Conservation (phyloP, 2,888 invertebrate species). For the Dynastes tityus region DNA sequence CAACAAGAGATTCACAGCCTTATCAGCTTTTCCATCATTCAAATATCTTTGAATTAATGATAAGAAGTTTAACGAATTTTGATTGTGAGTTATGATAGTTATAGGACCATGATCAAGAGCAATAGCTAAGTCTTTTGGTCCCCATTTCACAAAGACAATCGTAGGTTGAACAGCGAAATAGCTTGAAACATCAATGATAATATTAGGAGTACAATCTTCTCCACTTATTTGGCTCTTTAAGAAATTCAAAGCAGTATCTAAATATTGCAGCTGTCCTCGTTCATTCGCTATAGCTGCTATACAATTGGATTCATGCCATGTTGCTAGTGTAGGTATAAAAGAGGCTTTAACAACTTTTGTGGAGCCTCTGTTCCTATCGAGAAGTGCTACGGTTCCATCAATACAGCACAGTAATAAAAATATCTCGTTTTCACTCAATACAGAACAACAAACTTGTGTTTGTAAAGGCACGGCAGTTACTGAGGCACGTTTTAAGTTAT, state of each 20-base stretch:
- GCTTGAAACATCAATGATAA: slow-evolving; percentile 77
- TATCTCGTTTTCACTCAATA: slow-evolving; percentile 82
- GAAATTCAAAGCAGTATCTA: slow-evolving; percentile 80
- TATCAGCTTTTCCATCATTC: slow-evolving; percentile 76
- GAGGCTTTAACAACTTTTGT: slow-evolving; percentile 85
- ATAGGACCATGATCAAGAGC: slow-evolving; percentile 78
- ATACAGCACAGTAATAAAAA: slow-evolving; percentile 85
- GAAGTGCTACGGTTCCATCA: slow-evolving; percentile 86
- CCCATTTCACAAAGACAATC: slow-evolving; percentile 66
- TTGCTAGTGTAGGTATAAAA: slow-evolving; percentile 83
- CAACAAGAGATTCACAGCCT: slow-evolving; percentile 78
- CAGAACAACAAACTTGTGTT: slow-evolving; percentile 79
- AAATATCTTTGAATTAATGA: slow-evolving; percentile 74
- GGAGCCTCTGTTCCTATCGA: slow-evolving; percentile 83
- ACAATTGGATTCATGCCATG: slow-evolving; percentile 83
- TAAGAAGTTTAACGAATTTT: slow-evolving; percentile 62
- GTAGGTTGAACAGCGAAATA: slow-evolving; percentile 72
- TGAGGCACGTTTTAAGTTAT: slow-evolving; percentile 76
- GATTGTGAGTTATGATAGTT: slow-evolving; percentile 66
- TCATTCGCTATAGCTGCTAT: slow-evolving; percentile 80
- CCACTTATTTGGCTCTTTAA: slow-evolving; percentile 79
- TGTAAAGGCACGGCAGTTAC: slow-evolving; percentile 81
- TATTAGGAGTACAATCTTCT: slow-evolving; percentile 77
- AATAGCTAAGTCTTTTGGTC: slow-evolving; percentile 70
- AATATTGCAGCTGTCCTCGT: slow-evolving; percentile 83